These are phyloP conservation scores for Calyptommatus sinebrachiatus DNA, from an alignment of 2,113 vertebrate genomes.

Conservation along the genomic window DNA sequence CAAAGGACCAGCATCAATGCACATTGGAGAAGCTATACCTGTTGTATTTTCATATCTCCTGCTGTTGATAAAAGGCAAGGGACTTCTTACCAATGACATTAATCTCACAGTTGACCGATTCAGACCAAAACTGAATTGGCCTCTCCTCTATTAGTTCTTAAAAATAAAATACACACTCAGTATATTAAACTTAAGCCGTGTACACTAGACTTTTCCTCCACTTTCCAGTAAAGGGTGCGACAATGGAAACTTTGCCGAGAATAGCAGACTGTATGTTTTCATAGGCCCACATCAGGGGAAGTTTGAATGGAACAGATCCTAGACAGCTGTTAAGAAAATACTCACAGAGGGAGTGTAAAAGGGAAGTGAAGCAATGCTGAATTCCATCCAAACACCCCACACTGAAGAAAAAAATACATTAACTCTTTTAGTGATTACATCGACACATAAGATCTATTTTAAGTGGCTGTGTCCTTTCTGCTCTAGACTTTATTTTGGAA, in stretches of 20 bases:
- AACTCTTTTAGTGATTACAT: conserved; percentile 35
- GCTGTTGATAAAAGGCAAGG: background rate
- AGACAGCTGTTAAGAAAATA: conserved; percentile 57
- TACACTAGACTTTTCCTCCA: background rate
- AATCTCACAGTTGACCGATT: background rate
- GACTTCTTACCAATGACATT: background rate
- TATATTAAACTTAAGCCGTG: background rate
- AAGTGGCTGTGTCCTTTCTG: too few relatives aligned
- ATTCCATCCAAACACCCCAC: conserved; percentile 55
- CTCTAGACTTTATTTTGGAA: too few relatives aligned
- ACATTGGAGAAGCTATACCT: background rate
- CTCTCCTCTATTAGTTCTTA: background rate
- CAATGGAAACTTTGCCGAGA: conserved; percentile 59
- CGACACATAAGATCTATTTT: conserved; percentile 2
- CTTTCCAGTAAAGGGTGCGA: conserved; percentile 21
- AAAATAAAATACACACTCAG: background rate
- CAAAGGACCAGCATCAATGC: background rate
- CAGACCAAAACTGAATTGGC: background rate
- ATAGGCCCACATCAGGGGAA: conserved; percentile 63
- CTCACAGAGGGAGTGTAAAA: conserved; percentile 51
- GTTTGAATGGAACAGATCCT: conserved; percentile 57
- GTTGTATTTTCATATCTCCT: background rate
- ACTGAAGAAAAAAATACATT: conserved; percentile 21
- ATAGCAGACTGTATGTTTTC: conserved; percentile 63
- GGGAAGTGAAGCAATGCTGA: conserved; percentile 67